Conservation (phyloP, 2,888 invertebrate species). For the Macaria liturata region DNA sequence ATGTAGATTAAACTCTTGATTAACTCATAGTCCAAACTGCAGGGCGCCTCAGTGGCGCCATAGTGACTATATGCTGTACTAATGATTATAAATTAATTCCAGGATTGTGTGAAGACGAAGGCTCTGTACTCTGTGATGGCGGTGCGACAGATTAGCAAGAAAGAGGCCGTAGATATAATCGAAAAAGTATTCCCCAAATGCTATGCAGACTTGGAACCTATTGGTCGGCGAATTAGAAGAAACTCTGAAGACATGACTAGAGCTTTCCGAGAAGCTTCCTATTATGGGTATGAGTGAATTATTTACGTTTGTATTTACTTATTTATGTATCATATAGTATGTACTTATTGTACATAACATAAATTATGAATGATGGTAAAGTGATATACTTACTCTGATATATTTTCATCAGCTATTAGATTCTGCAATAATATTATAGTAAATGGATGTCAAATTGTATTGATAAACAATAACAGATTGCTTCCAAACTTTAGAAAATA, state of each 20-base stretch:
- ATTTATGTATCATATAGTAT: neutral
- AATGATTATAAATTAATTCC: slow-evolving; percentile 36
- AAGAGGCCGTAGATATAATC: slow-evolving; percentile 89
- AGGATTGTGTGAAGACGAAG: slow-evolving; percentile 95
- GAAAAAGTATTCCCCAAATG: slow-evolving; percentile 92
- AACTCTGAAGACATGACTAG: slow-evolving; percentile 90
- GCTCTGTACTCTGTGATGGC: slow-evolving; percentile 93
- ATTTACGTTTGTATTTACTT: neutral
- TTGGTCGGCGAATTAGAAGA: slow-evolving; percentile 90
- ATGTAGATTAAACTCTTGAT: too few relatives aligned
- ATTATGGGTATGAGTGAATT: slow-evolving; percentile 88
- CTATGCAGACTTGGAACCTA: slow-evolving; percentile 81
- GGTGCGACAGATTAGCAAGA: slow-evolving; percentile 88
- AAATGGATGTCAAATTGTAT: too few relatives aligned
- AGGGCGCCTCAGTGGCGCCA: too few relatives aligned
- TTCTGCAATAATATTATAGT: too few relatives aligned
- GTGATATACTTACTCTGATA: slow-evolving; percentile 3
- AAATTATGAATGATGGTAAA: slow-evolving; percentile 19
- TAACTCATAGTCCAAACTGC: too few relatives aligned
- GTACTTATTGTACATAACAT: neutral
- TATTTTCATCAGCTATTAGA: too few relatives aligned
- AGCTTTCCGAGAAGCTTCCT: slow-evolving; percentile 89
- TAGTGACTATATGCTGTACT: too few relatives aligned
- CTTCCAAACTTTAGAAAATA: too few relatives aligned
- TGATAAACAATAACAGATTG: too few relatives aligned